phyloP scores from a whole-genome alignment of 2,888 invertebrate genomes.

The Geotrupes spiniger region DNA sequence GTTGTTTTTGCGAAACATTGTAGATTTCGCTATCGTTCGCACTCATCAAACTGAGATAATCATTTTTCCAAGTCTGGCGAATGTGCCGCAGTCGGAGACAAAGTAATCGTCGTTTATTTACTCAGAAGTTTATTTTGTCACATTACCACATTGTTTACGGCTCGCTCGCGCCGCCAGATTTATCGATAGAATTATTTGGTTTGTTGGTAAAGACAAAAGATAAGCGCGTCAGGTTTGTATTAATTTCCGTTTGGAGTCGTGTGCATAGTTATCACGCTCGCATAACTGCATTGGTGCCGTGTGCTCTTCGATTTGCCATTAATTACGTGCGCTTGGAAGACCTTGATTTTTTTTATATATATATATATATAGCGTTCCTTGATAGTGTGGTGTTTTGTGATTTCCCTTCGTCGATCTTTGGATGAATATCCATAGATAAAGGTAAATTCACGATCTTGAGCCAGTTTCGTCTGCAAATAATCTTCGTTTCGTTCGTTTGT shows the following conservation, averaged over 20 bases:
- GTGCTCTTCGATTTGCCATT: conserved; percentile 14
- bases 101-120: neutral
- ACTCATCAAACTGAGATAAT: no score
- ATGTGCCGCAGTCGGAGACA: no score
- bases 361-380: no score
- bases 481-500: no score
- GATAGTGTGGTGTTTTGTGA: no score
- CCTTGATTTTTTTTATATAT: conserved; percentile 2
- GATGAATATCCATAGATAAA: no score
- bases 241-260: conserved; percentile 12
- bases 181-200: neutral
- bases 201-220: neutral
- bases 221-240: conserved; percentile 1
- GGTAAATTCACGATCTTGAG: no score
- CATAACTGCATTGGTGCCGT: conserved; percentile 16
- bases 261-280: conserved; percentile 7
- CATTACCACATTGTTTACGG: neutral
- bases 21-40: no score
- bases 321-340: neutral
- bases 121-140: neutral
- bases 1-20: no score
- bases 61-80: no score
- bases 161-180: neutral
- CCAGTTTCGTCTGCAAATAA: no score
- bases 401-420: no score